Evolutionary conservation across 2,113 vertebrate species (phyloP).

Genomic region (Suricata suricatta): DNA sequence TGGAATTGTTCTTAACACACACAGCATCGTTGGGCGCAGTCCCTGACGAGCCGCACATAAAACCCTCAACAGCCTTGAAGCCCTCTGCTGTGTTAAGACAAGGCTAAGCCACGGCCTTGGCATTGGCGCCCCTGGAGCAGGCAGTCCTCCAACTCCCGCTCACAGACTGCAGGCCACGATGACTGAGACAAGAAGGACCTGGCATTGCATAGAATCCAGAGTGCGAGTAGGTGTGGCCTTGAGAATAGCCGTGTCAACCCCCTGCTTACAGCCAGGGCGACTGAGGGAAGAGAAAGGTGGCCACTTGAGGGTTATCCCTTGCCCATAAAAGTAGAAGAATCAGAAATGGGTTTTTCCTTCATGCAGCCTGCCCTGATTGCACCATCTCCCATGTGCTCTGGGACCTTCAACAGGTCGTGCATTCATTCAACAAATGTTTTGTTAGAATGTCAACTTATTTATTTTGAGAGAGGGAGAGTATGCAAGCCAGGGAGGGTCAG

Average conservation of each 20-base stretch:
- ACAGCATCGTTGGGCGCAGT: rapidly evolving
- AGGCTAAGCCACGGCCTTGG: background rate
- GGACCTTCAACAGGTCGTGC: background rate
- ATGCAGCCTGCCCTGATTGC: background rate
- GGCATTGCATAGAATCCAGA: background rate
- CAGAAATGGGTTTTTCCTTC: background rate
- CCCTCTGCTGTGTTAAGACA: rapidly evolving
- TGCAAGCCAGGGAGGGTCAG: no score
- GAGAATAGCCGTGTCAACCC: background rate
- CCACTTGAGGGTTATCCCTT: background rate
- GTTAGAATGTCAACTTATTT: no score
- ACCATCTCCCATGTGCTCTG: background rate
- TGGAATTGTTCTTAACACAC: background rate
- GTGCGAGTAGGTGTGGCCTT: background rate
- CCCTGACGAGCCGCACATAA: background rate
- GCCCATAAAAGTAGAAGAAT: background rate
- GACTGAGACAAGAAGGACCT: background rate
- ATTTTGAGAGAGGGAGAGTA: no score
- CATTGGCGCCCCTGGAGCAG: background rate
- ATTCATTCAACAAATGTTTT: background rate
- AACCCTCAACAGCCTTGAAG: rapidly evolving
- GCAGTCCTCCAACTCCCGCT: background rate
- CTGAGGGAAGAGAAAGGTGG: background rate
- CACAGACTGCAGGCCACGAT: background rate
- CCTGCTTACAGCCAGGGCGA: background rate